Evolutionary conservation across 2,797 vertebrate genomes (phyloP).

Genomic region (Xenops minutus): DNA sequence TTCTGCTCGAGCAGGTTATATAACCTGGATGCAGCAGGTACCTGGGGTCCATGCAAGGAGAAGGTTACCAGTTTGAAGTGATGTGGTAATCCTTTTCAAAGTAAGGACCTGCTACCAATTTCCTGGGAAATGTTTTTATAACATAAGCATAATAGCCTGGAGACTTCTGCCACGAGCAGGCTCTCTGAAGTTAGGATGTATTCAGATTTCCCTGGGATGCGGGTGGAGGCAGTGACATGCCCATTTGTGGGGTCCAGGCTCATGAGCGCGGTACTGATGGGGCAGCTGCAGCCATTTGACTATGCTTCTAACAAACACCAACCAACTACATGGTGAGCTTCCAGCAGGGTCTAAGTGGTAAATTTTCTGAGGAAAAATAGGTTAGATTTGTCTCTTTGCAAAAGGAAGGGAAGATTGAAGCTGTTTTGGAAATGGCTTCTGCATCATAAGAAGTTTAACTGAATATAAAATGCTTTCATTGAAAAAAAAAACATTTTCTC

Average conservation of each 20-base stretch:
- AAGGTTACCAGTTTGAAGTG: neutral
- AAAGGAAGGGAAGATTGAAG: neutral
- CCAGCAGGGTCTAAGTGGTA: neutral
- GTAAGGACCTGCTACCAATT: neutral
- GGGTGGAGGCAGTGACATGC: neutral
- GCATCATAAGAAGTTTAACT: neutral
- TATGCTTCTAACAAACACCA: neutral
- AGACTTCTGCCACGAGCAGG: neutral
- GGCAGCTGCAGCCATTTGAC: fast-evolving
- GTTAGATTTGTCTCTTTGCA: neutral
- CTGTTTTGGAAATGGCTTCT: neutral
- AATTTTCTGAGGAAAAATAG: neutral
- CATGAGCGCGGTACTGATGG: neutral
- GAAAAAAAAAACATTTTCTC: conserved; percentile 11
- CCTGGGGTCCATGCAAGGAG: fast-evolving
- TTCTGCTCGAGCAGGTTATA: neutral
- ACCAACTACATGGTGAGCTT: neutral
- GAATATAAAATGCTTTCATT: neutral
- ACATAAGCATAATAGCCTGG: neutral
- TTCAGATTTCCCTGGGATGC: neutral
- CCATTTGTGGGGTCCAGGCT: neutral
- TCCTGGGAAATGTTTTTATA: neutral
- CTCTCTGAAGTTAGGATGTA: neutral
- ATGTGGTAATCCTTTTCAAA: neutral
- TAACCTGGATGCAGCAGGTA: neutral